Conservation (phyloP, 2,888 invertebrate species). For the Mythimna loreyi region DNA sequence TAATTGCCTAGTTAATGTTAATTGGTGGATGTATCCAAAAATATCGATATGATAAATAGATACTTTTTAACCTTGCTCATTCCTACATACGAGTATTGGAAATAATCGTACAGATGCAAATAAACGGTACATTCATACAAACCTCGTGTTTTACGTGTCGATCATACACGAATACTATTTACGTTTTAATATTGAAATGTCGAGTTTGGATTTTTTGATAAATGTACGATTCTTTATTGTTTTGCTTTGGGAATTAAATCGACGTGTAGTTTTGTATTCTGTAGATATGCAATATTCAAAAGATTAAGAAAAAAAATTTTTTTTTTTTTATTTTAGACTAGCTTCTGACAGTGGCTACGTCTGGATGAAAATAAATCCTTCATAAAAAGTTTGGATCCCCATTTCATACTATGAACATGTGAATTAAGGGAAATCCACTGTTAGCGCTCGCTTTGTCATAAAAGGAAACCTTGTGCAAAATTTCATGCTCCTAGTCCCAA, state of each 20-base stretch:
- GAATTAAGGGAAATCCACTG: too few relatives aligned
- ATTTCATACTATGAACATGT: too few relatives aligned
- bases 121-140: slow-evolving; percentile 16
- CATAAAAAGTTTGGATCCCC: too few relatives aligned
- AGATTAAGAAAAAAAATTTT: neutral
- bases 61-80: neutral
- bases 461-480: too few relatives aligned
- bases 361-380: too few relatives aligned
- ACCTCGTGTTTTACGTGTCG: slow-evolving; percentile 7
- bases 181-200: slow-evolving; percentile 19
- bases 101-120: slow-evolving; percentile 33
- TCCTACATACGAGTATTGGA: neutral
- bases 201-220: slow-evolving; percentile 16
- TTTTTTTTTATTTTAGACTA: too few relatives aligned
- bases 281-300: too few relatives aligned
- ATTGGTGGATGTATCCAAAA: neutral
- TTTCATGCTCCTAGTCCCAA: too few relatives aligned
- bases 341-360: too few relatives aligned
- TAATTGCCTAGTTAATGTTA: too few relatives aligned
- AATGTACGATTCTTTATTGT: slow-evolving; percentile 10
- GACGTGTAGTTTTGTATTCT: too few relatives aligned
- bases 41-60: neutral
- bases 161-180: slow-evolving; percentile 26
- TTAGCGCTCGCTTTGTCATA: too few relatives aligned
- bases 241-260: slow-evolving; percentile 8